Base-by-base conservation (phyloP, 1,140 invertebrate species). In the Matsumurasca onukii region DNA sequence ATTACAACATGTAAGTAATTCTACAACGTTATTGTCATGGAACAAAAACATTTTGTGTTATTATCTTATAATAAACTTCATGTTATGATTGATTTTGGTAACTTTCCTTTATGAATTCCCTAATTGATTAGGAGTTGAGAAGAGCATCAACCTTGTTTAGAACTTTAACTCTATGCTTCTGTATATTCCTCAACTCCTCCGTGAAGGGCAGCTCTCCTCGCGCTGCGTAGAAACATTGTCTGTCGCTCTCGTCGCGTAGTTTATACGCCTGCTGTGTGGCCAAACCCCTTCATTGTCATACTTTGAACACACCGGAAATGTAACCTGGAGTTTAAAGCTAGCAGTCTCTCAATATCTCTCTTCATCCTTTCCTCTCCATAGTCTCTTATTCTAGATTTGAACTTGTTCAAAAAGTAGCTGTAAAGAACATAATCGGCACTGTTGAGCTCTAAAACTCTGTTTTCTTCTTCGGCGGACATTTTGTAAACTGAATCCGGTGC, bases 341-440 rank as follows among this genome's bases (percentile, higher is more conserved):
- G 59, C 13, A 76, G 65, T 52, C 66, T 63, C 31, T 75, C 45
- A 62, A 74, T 71, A 51, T 78, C 75, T 29, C 57, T 59, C 31
- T 63, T 70, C 75, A 81, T 76, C 57, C 67, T 70, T 29, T 76
- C 66, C 5, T 55, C 24, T 15, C 80, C 80, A 52, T 68, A 72
- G 29, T 68, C 22, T 22, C 71, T 66, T 0, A 79, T 70, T 65
- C 69, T 71, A 22, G 69, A 25, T 24, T 73, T 70, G 31, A 81
- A 79, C 70, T 73, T 78, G 3, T 73, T 49, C 17, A 73, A 15
- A 69, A 81, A 81, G 55, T 77, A 66, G 13, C 76, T 64, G 55
- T 81, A 81, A 5, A 81, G 59, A 22, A 73, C 66, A 3, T 68
- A 57, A 73, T 80, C 80, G 0, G 76, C 78, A 3, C 62, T 45